Evolutionary conservation across 1,140 invertebrate genomes (phyloP).

Genomic region (Triops cancriformis): DNA sequence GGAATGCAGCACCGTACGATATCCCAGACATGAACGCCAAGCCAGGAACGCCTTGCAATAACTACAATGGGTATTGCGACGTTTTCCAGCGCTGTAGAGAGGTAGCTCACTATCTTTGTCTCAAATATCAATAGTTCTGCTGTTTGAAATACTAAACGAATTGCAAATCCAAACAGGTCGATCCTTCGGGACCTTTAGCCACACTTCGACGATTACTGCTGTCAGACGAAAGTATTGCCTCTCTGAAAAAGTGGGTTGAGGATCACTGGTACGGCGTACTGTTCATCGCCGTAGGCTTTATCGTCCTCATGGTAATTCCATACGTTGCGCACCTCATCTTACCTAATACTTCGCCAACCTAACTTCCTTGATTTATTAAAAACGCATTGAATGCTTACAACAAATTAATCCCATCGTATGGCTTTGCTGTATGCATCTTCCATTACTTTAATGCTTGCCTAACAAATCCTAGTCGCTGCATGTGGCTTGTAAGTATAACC

Average conservation of each 20-base stretch:
- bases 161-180: slow-evolving; percentile 50
- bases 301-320: slow-evolving; percentile 64
- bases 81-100: slow-evolving; percentile 95
- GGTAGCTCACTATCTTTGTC: slow-evolving; percentile 41
- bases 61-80: slow-evolving; percentile 98
- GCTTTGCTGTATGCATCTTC: background rate
- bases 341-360: background rate
- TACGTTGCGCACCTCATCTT: background rate
- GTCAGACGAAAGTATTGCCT: slow-evolving; percentile 79
- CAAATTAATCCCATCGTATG: too few species aligned
- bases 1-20: slow-evolving; percentile 78
- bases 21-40: slow-evolving; percentile 89
- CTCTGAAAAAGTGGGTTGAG: slow-evolving; percentile 69
- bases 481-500: slow-evolving; percentile 25
- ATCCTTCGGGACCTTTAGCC: slow-evolving; percentile 87
- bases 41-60: slow-evolving; percentile 90
- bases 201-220: slow-evolving; percentile 76
- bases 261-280: slow-evolving; percentile 77
- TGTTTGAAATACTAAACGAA: too few species aligned
- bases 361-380: background rate
- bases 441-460: background rate
- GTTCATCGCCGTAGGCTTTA: slow-evolving; percentile 59
- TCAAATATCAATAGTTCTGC: too few species aligned
- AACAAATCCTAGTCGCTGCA: slow-evolving; percentile 24
- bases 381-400: too few species aligned